Conservation (phyloP, 2,113 vertebrate genomes). For the Eidolon helvum region DNA sequence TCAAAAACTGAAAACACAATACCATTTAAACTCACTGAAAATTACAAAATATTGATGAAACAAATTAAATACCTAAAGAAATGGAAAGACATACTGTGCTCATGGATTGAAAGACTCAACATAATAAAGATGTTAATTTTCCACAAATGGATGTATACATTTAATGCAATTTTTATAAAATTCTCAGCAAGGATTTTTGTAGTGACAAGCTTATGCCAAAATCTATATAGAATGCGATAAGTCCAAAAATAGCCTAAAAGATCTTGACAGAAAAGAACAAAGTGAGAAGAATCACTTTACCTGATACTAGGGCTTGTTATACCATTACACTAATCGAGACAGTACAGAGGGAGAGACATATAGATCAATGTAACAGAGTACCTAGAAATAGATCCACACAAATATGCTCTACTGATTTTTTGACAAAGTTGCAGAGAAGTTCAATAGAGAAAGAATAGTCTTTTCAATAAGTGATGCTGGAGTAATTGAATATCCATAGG, state of each 20-base stretch:
- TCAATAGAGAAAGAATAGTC: not conserved
- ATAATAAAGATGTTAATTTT: not conserved
- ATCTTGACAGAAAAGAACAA: not conserved
- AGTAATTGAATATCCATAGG: not conserved
- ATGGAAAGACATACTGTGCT: not conserved
- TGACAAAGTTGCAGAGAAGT: not conserved
- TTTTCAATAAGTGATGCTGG: not conserved
- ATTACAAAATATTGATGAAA: not conserved
- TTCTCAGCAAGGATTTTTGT: not conserved
- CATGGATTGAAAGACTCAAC: not conserved
- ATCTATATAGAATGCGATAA: not conserved
- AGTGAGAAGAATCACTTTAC: not conserved
- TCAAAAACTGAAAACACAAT: not conserved
- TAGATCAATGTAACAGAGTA: fast-evolving
- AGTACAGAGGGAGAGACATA: not conserved
- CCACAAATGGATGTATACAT: not conserved
- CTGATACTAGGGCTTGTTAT: not conserved
- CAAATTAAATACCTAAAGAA: not conserved
- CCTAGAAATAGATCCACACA: not conserved
- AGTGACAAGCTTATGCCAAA: not conserved
- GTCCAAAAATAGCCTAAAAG: not conserved
- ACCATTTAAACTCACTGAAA: not conserved
- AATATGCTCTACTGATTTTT: not conserved
- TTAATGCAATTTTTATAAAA: not conserved
- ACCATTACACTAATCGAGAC: not conserved